A percentile compares a stretch with the other conserved stretches of the same genome.
Conservation (phyloP, 2,797 vertebrate species). For the Falco columbarius region DNA sequence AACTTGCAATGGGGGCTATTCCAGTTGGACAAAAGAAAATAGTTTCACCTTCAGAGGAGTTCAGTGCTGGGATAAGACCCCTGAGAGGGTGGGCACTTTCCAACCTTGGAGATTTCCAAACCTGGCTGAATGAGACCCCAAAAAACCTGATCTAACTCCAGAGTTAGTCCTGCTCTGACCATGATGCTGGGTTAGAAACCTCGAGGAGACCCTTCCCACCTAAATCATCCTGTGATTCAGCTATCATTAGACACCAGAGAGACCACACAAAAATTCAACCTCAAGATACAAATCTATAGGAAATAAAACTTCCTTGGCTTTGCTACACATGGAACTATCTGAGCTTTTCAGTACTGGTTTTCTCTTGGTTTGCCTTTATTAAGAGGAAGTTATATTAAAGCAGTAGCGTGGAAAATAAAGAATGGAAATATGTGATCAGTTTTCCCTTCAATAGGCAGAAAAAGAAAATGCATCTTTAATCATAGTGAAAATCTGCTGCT, state of each 20-base stretch:
- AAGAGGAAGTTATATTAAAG: conserved; percentile 33
- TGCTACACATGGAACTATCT: not conserved
- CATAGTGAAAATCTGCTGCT: not conserved
- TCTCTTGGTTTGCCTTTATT: conserved; percentile 5
- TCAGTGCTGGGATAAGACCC: not conserved
- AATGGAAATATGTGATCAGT: not conserved
- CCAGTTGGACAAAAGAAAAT: not conserved
- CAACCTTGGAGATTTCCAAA: not conserved
- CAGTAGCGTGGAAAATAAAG: conserved; percentile 3
- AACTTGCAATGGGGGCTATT: not conserved
- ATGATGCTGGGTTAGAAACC: not conserved
- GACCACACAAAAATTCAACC: not conserved
- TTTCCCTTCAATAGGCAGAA: not conserved
- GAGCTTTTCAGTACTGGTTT: not conserved
- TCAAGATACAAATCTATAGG: not conserved
- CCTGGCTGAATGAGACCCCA: rapidly evolving
- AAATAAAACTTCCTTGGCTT: conserved; percentile 38
- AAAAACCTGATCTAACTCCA: not conserved
- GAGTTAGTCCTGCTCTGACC: not conserved
- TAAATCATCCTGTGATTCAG: not conserved
- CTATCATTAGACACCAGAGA: not conserved
- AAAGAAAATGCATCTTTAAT: not conserved
- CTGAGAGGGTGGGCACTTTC: not conserved
- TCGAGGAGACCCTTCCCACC: not conserved
- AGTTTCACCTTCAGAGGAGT: not conserved